A percentile compares a stretch with the other conserved stretches of the same genome.
phyloP scores from a whole-genome alignment of 1,140 invertebrate species.

The Eupeodes corollae region DNA sequence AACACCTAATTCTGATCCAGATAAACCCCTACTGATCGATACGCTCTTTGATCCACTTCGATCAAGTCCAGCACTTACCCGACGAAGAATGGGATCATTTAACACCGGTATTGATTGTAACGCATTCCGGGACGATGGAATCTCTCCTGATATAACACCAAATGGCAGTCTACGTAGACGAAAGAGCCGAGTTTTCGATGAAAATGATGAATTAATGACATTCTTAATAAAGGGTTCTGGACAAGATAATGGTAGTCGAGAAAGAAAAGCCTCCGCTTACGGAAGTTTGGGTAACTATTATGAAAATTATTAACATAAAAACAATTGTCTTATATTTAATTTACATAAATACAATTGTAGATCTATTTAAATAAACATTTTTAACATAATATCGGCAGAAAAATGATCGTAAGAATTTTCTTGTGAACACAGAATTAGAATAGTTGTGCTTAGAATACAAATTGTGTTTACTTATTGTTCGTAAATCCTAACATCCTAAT shows the following conservation, averaged over 20 bases:
- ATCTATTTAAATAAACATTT: too few species aligned
- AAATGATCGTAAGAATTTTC: background rate
- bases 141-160: conserved; percentile 77
- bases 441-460: too few species aligned
- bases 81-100: conserved; percentile 56
- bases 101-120: conserved; percentile 31
- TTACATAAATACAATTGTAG: too few species aligned
- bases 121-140: conserved; percentile 42
- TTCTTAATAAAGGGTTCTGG: conserved; percentile 65
- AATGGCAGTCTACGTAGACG: conserved; percentile 73
- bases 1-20: conserved; percentile 61
- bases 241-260: conserved; percentile 56
- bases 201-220: conserved; percentile 81
- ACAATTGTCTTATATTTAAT: too few species aligned
- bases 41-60: conserved; percentile 63
- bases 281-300: conserved; percentile 56
- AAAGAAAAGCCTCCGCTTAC: conserved; percentile 61
- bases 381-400: too few species aligned
- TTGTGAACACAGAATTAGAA: too few species aligned
- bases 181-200: conserved; percentile 66
- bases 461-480: too few species aligned
- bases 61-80: conserved; percentile 50
- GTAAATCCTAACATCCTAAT: too few species aligned
- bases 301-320: background rate
- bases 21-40: conserved; percentile 55